Evolutionary conservation across 23 tunicate species (phyloP), one percentile per base, ranked within the genome.

Genomic region (Ciona savignyi): DNA sequence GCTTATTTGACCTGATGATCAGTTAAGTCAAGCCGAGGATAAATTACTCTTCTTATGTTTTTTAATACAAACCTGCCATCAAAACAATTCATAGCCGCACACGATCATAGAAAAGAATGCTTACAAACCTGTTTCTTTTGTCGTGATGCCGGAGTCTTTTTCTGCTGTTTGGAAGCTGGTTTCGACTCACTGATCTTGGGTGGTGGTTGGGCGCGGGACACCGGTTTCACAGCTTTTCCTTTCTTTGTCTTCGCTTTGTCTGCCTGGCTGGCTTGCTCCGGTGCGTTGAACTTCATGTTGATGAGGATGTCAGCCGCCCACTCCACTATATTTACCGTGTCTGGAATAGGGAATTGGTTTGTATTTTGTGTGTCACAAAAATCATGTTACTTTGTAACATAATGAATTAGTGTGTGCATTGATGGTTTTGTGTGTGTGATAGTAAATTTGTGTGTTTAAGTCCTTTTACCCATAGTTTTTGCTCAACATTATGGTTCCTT

Each of bases 251-350:
- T 85, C 22, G 60, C 70, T 62, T 72, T 66, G 25, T 67, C 72
- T 1, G 29, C 75, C n/a, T 66, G 77, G 19, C 32, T 49, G 28
- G 26, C 69, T 32, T 73, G 78, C 30, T 75, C 76, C 29, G 68
- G 26, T 22, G 30, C 73, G 23, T 75, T 48, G 65, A 82, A 77
- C 72, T 78, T 88, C 84, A 88, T 73, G 66, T 80, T 72, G 0
- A 82, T 34, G 4, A 88, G 72, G 42, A 81, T 77, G 62, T 88
- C 96, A 60, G 76, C 79, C 2, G 87, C 87, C 96, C 96, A 88
- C 61, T 88, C 87, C 11, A 88, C 27, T 4, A 88, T 65, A 34
- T 77, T 66, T 23, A 77, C 32, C 21, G 87, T 29, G 60, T 88
- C 87, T 82, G 34, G 24, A 66, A 6, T 29, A 26, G 3, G 56